These are phyloP conservation scores for Phyllotis vaccarum DNA, from an alignment of 2,797 vertebrate genomes.

Conservation along the genomic window DNA sequence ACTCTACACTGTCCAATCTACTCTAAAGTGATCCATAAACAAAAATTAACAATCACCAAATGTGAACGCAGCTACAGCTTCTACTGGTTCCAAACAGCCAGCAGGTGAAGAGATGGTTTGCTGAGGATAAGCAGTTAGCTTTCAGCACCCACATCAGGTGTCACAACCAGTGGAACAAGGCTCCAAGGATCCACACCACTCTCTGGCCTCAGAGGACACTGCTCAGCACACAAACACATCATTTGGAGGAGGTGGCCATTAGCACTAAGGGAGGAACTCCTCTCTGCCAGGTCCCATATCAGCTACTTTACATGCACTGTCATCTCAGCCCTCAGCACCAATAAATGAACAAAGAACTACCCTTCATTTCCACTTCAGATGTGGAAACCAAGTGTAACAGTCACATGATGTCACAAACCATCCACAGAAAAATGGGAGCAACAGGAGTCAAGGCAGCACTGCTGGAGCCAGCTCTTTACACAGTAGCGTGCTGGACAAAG, in stretches of 20 bases:
- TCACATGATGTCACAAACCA: background rate
- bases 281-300: background rate
- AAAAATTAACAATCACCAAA: background rate
- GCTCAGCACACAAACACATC: background rate
- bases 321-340: background rate
- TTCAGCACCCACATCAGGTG: background rate
- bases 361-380: constrained; percentile 34
- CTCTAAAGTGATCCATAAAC: background rate
- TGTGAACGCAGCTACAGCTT: background rate
- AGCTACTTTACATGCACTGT: background rate
- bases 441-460: background rate
- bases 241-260: background rate
- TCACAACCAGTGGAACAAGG: background rate
- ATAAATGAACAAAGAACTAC: background rate
- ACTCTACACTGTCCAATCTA: background rate
- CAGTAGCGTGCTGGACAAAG: background rate
- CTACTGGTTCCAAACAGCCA: background rate
- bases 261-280: background rate
- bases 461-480: background rate
- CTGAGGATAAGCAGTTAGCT: background rate
- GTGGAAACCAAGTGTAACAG: constrained; percentile 3
- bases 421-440: background rate
- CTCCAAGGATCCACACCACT: background rate
- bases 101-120: background rate
- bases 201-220: background rate